Evolutionary conservation across 2,113 vertebrate species (phyloP).

Genomic region (Proterorhinus semilunaris): DNA sequence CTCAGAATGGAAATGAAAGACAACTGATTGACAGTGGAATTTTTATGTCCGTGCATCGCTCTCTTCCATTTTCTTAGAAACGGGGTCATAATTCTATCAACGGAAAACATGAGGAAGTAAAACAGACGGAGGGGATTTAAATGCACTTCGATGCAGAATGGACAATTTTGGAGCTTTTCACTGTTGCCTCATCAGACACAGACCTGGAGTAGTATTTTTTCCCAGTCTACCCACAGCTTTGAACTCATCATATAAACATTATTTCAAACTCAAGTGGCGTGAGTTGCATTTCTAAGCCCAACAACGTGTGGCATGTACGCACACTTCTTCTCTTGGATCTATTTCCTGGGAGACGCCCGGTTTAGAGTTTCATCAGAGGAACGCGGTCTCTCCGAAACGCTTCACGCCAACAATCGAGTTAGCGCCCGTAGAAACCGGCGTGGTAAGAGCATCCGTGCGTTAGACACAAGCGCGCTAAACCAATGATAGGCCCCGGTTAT

Average conservation of each 20-base stretch:
- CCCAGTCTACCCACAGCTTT: too few relatives aligned
- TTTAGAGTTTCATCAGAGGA: neutral
- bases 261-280: too few relatives aligned
- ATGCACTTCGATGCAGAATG: conserved; percentile 46
- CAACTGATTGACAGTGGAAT: too few relatives aligned
- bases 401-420: neutral
- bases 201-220: too few relatives aligned
- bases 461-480: neutral
- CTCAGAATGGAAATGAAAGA: too few relatives aligned
- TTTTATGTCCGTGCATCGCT: too few relatives aligned
- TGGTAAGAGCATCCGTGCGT: neutral
- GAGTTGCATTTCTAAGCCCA: too few relatives aligned
- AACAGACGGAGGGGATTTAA: conserved; percentile 51
- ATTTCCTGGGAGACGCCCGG: neutral
- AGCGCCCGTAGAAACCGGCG: neutral
- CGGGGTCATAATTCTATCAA: conserved; percentile 63
- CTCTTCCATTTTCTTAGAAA: conserved; percentile 62
- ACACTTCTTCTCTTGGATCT: neutral
- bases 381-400: neutral
- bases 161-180: too few relatives aligned
- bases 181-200: too few relatives aligned
- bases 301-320: too few relatives aligned
- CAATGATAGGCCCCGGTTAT: neutral
- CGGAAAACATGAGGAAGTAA: conserved; percentile 55
- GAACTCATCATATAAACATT: too few relatives aligned